Conservation (phyloP, 2,797 vertebrate genomes). For the Takifugu rubripes region DNA sequence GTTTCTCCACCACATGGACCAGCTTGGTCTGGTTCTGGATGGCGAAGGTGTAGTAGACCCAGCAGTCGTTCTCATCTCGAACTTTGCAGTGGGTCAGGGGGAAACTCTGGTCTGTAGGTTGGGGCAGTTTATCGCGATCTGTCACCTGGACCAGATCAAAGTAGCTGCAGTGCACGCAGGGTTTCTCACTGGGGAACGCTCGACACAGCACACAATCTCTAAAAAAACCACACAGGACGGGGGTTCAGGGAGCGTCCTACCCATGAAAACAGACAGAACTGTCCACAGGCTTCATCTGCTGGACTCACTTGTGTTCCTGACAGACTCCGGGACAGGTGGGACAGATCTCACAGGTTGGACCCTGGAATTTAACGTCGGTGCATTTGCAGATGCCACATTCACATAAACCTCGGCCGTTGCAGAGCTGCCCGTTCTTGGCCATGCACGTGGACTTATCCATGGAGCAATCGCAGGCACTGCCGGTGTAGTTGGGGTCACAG, state of each 20-base stretch:
- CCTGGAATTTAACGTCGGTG: constrained; percentile 90
- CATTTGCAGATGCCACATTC: constrained; percentile 92
- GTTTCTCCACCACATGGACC: constrained; percentile 80
- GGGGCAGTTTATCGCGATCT: constrained; percentile 81
- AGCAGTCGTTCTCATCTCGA: constrained; percentile 94
- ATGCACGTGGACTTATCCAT: constrained; percentile 81
- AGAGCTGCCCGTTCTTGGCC: constrained; percentile 88
- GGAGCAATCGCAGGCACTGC: constrained; percentile 92
- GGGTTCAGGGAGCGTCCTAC: not conserved
- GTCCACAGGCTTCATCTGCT: not conserved
- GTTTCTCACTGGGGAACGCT: constrained; percentile 80
- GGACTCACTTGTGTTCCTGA: constrained; percentile 89
- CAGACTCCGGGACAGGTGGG: constrained; percentile 95
- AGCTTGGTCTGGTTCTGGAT: constrained; percentile 84
- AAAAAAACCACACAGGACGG: not conserved
- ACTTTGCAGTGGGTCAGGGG: constrained; percentile 91
- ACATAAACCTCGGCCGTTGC: constrained; percentile 88
- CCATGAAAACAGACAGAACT: no score
- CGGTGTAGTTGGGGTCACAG: constrained; percentile 90
- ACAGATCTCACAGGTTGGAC: constrained; percentile 90
- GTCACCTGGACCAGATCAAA: constrained; percentile 81
- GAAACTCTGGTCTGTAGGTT: constrained; percentile 80
- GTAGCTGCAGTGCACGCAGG: constrained; percentile 78
- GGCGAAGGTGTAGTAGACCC: constrained; percentile 95
- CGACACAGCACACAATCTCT: constrained; percentile 94